Conservation (phyloP, 1,140 invertebrate species). For the Hycleus cichorii region DNA sequence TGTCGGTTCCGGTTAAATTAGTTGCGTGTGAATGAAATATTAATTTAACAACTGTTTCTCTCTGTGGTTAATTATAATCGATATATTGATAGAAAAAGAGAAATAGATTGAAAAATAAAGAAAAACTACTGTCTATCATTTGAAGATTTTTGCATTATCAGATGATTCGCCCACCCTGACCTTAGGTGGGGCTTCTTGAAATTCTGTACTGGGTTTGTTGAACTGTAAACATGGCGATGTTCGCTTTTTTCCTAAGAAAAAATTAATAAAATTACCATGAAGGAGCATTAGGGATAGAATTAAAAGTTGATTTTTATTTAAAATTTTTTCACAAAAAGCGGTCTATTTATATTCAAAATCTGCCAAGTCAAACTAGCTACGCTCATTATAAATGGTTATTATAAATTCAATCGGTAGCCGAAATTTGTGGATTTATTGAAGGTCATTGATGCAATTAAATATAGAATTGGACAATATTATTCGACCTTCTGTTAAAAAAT, state of each 20-base stretch:
- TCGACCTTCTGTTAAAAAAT: no score
- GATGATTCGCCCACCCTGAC: not conserved
- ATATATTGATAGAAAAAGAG: no score
- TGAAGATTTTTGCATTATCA: no score
- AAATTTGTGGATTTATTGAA: no score
- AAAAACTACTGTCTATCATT: no score
- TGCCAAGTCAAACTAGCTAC: not conserved
- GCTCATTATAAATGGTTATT: not conserved
- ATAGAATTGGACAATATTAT: no score
- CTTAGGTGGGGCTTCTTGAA: slow-evolving; percentile 4
- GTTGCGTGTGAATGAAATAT: slow-evolving; percentile 3
- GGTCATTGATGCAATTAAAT: no score
- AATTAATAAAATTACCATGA: slow-evolving; percentile 6
- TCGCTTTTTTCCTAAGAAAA: not conserved
- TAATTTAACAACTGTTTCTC: not conserved
- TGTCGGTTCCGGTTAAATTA: slow-evolving; percentile 1
- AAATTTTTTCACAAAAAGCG: no score
- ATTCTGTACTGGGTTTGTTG: not conserved
- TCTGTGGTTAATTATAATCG: no score
- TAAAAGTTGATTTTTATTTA: no score
- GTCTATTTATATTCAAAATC: not conserved
- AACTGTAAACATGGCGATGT: not conserved
- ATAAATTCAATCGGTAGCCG: not conserved
- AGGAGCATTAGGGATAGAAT: no score
- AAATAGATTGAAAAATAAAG: no score